phyloP scores from a whole-genome alignment of 2,888 invertebrate species.

The Entomobrya proxima region DNA sequence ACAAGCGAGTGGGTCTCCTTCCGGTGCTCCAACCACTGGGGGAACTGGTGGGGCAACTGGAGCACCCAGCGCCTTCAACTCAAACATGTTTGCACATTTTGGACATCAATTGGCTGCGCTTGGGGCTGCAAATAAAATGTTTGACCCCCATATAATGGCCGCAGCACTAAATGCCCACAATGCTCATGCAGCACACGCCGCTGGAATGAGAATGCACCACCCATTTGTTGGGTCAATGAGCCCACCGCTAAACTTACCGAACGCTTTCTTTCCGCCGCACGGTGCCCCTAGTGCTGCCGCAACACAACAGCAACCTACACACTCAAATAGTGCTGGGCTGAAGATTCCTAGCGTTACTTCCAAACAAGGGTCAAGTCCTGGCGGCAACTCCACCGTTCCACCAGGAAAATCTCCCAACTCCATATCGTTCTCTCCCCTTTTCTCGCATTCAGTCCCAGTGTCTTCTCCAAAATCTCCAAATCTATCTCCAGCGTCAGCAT shows the following conservation, averaged over 20 bases:
- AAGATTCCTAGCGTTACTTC: constrained; percentile 62
- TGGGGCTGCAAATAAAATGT: constrained; percentile 64
- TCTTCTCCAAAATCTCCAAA: constrained; percentile 56
- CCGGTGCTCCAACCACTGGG: neutral
- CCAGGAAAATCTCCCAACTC: constrained; percentile 45
- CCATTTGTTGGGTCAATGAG: constrained; percentile 70
- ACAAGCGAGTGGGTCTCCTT: constrained; percentile 46
- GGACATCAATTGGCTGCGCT: constrained; percentile 60
- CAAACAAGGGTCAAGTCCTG: constrained; percentile 19
- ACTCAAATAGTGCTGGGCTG: neutral
- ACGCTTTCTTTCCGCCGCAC: constrained; percentile 65
- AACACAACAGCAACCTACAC: constrained; percentile 42
- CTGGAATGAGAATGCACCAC: constrained; percentile 69
- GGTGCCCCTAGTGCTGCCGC: constrained; percentile 26
- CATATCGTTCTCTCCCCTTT: constrained; percentile 57
- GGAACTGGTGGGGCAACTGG: constrained; percentile 14
- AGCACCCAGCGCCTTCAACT: constrained; percentile 43
- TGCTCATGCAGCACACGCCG: constrained; percentile 52
- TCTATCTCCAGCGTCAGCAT: neutral
- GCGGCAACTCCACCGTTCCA: neutral
- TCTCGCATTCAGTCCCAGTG: constrained; percentile 62
- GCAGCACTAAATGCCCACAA: constrained; percentile 65
- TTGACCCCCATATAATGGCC: constrained; percentile 67
- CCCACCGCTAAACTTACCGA: constrained; percentile 67
- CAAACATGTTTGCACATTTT: constrained; percentile 61